phyloP scores from a whole-genome alignment of 1,140 invertebrate species.

The Andricus grossulariae region DNA sequence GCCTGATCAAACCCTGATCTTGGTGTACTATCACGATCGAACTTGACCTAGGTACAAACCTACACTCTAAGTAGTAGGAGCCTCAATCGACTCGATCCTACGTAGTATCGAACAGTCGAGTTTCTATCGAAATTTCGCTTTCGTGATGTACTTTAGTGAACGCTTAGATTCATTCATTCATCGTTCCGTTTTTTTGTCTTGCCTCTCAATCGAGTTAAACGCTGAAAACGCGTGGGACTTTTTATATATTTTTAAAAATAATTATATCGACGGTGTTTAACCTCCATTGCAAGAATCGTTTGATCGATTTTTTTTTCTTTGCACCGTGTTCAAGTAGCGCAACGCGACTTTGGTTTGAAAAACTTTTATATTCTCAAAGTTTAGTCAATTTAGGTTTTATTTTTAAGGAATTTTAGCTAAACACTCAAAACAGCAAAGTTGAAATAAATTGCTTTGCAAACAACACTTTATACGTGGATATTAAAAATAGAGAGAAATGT shows the following conservation, averaged over 20 bases:
- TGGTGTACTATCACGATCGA: constrained; percentile 66
- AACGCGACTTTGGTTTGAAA: constrained; percentile 36
- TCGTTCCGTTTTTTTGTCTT: constrained; percentile 33
- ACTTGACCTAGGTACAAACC: constrained; percentile 67
- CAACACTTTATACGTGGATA: too few species aligned
- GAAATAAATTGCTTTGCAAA: too few species aligned
- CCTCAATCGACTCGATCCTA: constrained; percentile 63
- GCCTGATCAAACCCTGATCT: constrained; percentile 67
- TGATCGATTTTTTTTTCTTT: background rate
- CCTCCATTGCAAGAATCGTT: background rate
- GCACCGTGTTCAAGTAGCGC: background rate
- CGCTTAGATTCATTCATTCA: constrained; percentile 39
- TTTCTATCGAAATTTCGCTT: constrained; percentile 67
- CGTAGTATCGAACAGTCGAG: constrained; percentile 68
- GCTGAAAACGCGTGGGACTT: constrained; percentile 19
- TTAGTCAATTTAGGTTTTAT: background rate
- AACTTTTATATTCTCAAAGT: constrained; percentile 5
- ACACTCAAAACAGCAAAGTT: too few species aligned
- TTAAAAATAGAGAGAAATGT: too few species aligned
- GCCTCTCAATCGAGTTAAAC: constrained; percentile 21
- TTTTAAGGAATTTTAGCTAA: too few species aligned
- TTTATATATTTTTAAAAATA: constrained; percentile 20
- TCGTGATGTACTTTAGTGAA: constrained; percentile 52
- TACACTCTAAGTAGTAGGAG: constrained; percentile 66
- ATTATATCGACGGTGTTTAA: background rate